Evolutionary conservation across 2,888 invertebrate species (phyloP).

Genomic region (Pandemis cinnamomeana): DNA sequence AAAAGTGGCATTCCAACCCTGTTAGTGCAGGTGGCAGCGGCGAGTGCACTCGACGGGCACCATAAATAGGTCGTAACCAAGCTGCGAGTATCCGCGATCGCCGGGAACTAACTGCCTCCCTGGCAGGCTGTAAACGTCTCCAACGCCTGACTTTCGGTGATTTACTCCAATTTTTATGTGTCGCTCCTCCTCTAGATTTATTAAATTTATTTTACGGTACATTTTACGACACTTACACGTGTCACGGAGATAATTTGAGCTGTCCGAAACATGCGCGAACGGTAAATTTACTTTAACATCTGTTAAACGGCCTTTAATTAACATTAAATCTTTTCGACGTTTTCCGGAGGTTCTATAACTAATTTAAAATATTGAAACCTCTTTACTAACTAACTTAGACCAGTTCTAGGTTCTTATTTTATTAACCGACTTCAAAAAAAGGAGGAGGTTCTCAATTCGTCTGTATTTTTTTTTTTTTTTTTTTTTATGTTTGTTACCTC

Average conservation of each 20-base stretch:
- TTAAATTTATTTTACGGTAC: conserved; percentile 73
- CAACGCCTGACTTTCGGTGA: conserved; percentile 81
- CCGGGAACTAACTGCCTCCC: conserved; percentile 77
- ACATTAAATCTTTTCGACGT: background rate
- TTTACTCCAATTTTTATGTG: conserved; percentile 83
- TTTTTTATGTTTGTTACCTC: no score
- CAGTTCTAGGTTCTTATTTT: background rate
- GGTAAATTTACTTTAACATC: conserved; percentile 44
- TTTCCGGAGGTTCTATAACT: background rate
- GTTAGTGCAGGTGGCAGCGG: conserved; percentile 37
- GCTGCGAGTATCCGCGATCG: conserved; percentile 63
- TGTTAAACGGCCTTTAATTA: background rate
- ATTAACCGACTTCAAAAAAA: no score
- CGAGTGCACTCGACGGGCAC: conserved; percentile 31
- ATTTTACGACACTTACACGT: conserved; percentile 76
- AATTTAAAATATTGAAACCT: background rate
- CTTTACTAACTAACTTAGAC: background rate
- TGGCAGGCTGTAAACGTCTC: conserved; percentile 80
- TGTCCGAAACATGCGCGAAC: conserved; percentile 55
- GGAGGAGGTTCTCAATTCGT: no score
- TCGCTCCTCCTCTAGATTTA: conserved; percentile 74
- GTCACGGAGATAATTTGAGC: conserved; percentile 67
- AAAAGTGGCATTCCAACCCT: conserved; percentile 22
- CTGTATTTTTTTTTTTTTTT: no score
- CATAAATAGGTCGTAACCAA: conserved; percentile 72